Evolutionary conservation across 2,113 vertebrate species (phyloP), one percentile per base, ranked within the genome.

Genomic region (Atractosteus spatula): DNA sequence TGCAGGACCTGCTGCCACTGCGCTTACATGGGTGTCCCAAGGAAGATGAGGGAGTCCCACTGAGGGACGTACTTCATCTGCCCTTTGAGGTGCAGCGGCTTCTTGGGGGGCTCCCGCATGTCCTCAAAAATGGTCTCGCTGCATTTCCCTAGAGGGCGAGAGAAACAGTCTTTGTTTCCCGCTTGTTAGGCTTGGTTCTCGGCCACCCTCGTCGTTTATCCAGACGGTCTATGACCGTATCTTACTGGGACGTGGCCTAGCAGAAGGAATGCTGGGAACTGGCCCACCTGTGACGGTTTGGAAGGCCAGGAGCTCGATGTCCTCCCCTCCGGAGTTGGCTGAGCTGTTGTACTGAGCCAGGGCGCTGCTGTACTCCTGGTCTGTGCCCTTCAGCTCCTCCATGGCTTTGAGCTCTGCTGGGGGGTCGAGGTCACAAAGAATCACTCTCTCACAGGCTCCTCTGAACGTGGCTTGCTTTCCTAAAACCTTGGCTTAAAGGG

Each of bases 21-120:
- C 2, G 61, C 85, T 92, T 86, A 92, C 91, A 92, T 90, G 66
- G 89, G 89, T 0, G 88, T 92, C 47, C 89, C 89, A 17, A 91
- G 75, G 82, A 92, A 89, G 81, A 92, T 91, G 76, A 91, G 89
- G 0, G 90, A 91, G 79, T 92, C 85, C 91, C 90, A 92, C 79
- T 89, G 87, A 4, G 89, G 83, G 55, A 92, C 86, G 0, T 91
- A 91, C 69, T 91, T 92, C 89, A 92, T 90, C 79, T 92, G 89
- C 14, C 90, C 90, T 62, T 91, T 92, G 70, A 92, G 83, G 69
- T 92, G 88, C 4, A 91, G 87, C 7, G 89, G 88, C 61, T 92
- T 91, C 78, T 91, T 91, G 0, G 84, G 74, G 13, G 87, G 89
- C 66, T 92, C 88, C 56, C 87, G 47, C 87, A 89, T 89, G 76